These are phyloP conservation scores for Chionis minor DNA, from an alignment of 2,113 vertebrate genomes.

Conservation along the genomic window DNA sequence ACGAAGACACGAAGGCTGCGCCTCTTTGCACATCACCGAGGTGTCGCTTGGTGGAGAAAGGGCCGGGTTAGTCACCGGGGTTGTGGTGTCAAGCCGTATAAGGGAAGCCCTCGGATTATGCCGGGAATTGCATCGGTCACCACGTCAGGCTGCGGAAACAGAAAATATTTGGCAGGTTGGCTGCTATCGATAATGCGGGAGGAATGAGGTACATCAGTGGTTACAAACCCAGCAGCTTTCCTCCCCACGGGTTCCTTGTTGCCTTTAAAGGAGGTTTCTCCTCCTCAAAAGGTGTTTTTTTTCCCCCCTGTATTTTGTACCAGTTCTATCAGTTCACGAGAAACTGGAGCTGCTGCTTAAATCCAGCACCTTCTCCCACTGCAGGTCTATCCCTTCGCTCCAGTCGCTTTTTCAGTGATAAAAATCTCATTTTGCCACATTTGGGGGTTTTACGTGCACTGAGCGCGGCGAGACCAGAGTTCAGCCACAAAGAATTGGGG, in stretches of 20 bases:
- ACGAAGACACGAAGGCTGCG: neutral
- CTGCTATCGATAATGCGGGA: neutral
- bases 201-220: neutral
- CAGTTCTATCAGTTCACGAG: fast-evolving
- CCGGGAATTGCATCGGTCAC: neutral
- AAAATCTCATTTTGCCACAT: neutral
- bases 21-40: neutral
- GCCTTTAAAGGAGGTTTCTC: neutral
- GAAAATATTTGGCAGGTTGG: neutral
- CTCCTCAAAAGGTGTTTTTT: neutral
- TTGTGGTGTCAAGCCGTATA: neutral
- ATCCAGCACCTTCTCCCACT: neutral
- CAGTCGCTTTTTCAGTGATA: neutral
- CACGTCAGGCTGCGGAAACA: neutral
- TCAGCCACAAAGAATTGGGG: fast-evolving
- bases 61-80: neutral
- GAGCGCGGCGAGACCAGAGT: fast-evolving
- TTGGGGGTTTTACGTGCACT: fast-evolving
- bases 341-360: neutral
- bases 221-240: neutral
- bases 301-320: fast-evolving
- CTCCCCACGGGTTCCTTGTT: neutral
- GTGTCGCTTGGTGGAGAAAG: neutral
- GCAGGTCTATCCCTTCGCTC: neutral
- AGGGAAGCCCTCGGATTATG: neutral